Percentiles rank a stretch among this genome's conserved stretches.
Evolutionary conservation across 2,797 vertebrate genomes (phyloP).

Genomic region (Danio aesculapii): DNA sequence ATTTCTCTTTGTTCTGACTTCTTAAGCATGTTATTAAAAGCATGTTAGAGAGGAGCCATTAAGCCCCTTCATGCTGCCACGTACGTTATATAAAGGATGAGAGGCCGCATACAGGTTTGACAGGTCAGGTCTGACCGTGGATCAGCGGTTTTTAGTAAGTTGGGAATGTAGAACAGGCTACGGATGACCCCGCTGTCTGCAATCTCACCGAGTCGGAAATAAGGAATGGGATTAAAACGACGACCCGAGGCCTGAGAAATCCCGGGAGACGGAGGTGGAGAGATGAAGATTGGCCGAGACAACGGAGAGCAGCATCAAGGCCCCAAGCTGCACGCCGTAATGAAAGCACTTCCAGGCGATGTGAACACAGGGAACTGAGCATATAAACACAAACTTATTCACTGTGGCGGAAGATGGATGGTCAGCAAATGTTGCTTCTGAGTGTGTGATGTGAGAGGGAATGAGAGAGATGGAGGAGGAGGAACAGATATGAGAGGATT

Average conservation of each 20-base stretch:
- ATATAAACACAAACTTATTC: conserved; percentile 37
- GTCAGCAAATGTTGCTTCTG: conserved; percentile 15
- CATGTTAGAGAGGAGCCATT: conserved; percentile 46
- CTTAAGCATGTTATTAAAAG: conserved; percentile 58
- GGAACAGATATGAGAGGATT: neutral
- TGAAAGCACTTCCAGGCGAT: conserved; percentile 34
- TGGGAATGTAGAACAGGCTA: conserved; percentile 37
- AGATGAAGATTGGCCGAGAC: conserved; percentile 14
- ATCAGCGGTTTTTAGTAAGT: conserved; percentile 33
- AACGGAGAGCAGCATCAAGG: neutral
- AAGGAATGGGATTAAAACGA: conserved; percentile 36
- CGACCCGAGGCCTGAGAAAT: conserved; percentile 12
- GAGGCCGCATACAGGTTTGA: conserved; percentile 1
- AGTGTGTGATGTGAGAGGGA: neutral
- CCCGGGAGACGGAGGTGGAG: conserved; percentile 16
- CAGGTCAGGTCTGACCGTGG: conserved; percentile 28
- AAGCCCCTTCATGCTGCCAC: conserved; percentile 36
- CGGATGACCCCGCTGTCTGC: conserved; percentile 31
- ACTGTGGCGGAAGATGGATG: conserved; percentile 24
- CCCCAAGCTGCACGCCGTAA: conserved; percentile 30
- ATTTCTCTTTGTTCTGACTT: conserved; percentile 58
- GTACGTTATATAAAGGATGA: conserved; percentile 8
- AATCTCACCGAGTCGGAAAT: conserved; percentile 41
- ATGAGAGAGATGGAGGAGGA: neutral
- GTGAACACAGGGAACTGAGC: conserved; percentile 13